Evolutionary conservation across 2,797 vertebrate genomes (phyloP).

Genomic region (Spondyliosoma cantharus): DNA sequence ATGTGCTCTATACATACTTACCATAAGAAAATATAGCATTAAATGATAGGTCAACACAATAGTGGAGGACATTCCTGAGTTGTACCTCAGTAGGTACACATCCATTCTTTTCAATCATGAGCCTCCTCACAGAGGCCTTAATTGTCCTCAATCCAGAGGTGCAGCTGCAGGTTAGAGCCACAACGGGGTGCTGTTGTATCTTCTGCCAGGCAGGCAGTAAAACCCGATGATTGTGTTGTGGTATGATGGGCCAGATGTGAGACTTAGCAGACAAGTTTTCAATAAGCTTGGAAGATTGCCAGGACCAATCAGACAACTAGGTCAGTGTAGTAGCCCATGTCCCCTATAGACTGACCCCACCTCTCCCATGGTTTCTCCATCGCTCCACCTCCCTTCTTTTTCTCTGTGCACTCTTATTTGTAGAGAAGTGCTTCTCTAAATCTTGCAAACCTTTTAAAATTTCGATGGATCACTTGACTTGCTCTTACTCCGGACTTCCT

Average conservation of each 20-base stretch:
- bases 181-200: constrained; percentile 69
- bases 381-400: constrained; percentile 29
- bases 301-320: constrained; percentile 82
- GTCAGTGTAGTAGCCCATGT: constrained; percentile 61
- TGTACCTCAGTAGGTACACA: constrained; percentile 41
- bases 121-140: constrained; percentile 15
- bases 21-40: constrained; percentile 65
- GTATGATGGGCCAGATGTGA: constrained; percentile 74
- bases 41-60: constrained; percentile 60
- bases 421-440: constrained; percentile 4
- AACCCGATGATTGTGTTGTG: constrained; percentile 63
- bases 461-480: background rate
- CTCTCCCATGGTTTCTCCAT: constrained; percentile 21
- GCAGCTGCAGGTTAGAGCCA: constrained; percentile 69
- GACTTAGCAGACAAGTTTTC: constrained; percentile 63
- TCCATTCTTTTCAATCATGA: constrained; percentile 40
- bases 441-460: constrained; percentile 6
- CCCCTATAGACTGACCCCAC: constrained; percentile 30
- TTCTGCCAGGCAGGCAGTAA: constrained; percentile 43
- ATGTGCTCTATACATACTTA: constrained; percentile 70
- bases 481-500: constrained; percentile 7
- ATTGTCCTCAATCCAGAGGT: constrained; percentile 15
- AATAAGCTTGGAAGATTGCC: constrained; percentile 81
- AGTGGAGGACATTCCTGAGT: constrained; percentile 66
- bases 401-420: constrained; percentile 19